Evolutionary conservation across 1,140 invertebrate species (phyloP).

Genomic region (Drosophila nannoptera): DNA sequence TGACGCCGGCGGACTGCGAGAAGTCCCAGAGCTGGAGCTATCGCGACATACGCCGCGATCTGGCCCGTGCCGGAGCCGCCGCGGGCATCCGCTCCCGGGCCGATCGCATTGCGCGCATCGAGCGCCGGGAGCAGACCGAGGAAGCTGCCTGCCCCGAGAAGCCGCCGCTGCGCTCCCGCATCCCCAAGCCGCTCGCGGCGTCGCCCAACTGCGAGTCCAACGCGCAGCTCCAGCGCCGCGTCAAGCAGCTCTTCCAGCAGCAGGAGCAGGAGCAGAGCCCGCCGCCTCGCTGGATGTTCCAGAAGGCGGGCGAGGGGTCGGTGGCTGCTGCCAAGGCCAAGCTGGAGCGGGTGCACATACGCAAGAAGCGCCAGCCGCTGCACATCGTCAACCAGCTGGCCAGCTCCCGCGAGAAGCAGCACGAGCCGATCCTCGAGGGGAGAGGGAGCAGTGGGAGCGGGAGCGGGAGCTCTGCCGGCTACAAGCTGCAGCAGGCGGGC

Average conservation of each 20-base stretch:
- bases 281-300: conserved; percentile 51
- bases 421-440: not conserved
- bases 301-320: conserved; percentile 19
- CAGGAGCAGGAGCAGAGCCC: conserved; percentile 21
- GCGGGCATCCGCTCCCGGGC: conserved; percentile 57
- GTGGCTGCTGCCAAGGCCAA: conserved; percentile 44
- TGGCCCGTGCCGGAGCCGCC: conserved; percentile 12
- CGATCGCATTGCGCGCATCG: conserved; percentile 70
- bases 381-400: conserved; percentile 62
- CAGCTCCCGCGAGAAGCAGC: not conserved
- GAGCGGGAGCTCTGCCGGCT: conserved; percentile 20
- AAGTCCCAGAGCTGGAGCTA: conserved; percentile 64
- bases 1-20: conserved; percentile 46
- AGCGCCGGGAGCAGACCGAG: conserved; percentile 28
- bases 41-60: conserved; percentile 41
- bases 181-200: conserved; percentile 37
- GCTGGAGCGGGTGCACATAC: conserved; percentile 63
- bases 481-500: conserved; percentile 40
- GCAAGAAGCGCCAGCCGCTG: conserved; percentile 67
- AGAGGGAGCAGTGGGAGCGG: not conserved
- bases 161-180: conserved; percentile 27
- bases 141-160: not conserved
- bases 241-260: conserved; percentile 48
- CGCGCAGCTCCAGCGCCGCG: conserved; percentile 37
- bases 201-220: conserved; percentile 41